Conservation (phyloP, 2,888 invertebrate genomes). For the Eueremaeus valkanovi region DNA sequence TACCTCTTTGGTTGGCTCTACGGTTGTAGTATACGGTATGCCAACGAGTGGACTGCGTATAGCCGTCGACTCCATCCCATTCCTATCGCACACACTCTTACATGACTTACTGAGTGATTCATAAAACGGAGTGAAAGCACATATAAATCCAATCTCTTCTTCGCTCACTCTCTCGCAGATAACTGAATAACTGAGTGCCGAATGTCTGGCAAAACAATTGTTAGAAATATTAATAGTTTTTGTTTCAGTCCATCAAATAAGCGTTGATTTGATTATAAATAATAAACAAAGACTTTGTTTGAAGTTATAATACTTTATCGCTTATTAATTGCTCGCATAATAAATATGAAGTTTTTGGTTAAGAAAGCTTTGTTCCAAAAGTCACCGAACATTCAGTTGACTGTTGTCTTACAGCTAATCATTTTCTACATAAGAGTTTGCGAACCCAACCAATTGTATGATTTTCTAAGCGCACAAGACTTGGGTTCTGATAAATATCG, state of each 20-base stretch:
- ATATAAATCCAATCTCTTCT: background rate
- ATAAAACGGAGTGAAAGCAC: background rate
- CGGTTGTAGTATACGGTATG: too few species aligned
- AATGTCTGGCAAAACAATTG: background rate
- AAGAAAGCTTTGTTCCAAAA: background rate
- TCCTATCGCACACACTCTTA: slow-evolving; percentile 26
- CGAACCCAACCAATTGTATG: background rate
- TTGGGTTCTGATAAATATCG: background rate
- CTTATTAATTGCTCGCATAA: too few species aligned
- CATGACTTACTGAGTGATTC: slow-evolving; percentile 15
- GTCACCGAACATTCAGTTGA: background rate
- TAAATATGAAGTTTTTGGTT: slow-evolving; percentile 14
- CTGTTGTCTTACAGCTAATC: background rate
- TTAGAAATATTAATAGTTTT: background rate
- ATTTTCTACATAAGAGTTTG: slow-evolving; percentile 1
- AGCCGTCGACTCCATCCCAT: slow-evolving; percentile 8
- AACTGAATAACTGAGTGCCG: background rate
- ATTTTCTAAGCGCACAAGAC: background rate
- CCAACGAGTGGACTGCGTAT: slow-evolving; percentile 26
- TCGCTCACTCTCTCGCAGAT: too few species aligned
- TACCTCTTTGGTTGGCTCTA: slow-evolving; percentile 21
- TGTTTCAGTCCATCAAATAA: background rate
- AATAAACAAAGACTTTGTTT: background rate
- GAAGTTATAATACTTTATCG: too few species aligned
- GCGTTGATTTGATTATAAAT: too few species aligned